Evolutionary conservation across 2,113 vertebrate species (phyloP), one percentile per base, ranked within the genome.

Genomic region (Globicephala melas): DNA sequence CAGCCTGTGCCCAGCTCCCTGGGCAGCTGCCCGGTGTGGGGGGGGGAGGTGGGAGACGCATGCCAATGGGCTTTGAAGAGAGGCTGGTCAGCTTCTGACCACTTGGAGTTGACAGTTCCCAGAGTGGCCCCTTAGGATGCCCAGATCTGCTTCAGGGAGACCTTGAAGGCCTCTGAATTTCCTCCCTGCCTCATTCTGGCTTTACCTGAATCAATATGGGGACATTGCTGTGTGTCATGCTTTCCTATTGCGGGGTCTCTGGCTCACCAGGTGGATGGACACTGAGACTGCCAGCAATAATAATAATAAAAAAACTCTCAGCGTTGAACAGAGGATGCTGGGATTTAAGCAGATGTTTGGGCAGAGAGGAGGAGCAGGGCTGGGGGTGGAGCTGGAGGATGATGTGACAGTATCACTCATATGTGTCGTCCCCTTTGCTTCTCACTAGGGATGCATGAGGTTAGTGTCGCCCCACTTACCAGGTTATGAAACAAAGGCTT

Each of bases 191-290:
- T 44, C 11, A 1, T 20, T 50, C 18, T 31, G 25, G 18, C 60
- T 71, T 47, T 31, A 1, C 6, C 2, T 2, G 33, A 15, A 3
- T 70, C 23, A 1, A 14, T 23, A 0, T 18, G 8, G 9, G 79
- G 71, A 3, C 5, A 3, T 3, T 5, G 20, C 60, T 6, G 1
- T 0, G 15, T 25, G 31, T 26, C 3, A 25, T 0, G 33, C 17
- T 63, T n/a, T 26, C 65, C 47, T 13, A 0, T 0, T 47, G 38
- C 3, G 38, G 5, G 28, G 20, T 3, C 13, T 41, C 20, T 9
- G 38, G 53, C 53, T 86, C 7, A 4, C 14, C 20, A 2, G 17
- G 63, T 2, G 8, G n/a, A 8, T 20, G 38, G n/a, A 80, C 28
- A 12, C 23, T 8, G 84, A 55, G 2, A 15, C 9, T 60, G 0